Evolutionary conservation across 2,797 vertebrate species (phyloP), one percentile per base, ranked within the genome.

Genomic region (Lindbergichthys nudifrons): DNA sequence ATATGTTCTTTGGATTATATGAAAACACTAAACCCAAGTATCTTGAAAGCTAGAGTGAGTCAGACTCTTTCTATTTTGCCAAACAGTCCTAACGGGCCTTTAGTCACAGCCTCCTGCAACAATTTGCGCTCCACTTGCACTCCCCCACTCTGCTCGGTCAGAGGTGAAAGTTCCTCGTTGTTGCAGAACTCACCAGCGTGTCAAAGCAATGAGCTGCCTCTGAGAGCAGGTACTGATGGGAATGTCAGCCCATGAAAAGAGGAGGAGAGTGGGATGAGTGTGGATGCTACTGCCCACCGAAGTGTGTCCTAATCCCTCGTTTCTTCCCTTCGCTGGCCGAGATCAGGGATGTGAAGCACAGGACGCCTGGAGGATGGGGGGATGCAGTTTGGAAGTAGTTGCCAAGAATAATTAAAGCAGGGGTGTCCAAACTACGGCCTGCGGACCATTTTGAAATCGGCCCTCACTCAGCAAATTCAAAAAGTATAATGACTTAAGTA

Each of bases 141-240:
- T 70, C 73, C 67, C 58, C 73, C 79, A 67, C 84, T 89, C 76
- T 12, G 56, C 70, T 88, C 73, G 70, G 81, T 80, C 53, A 79
- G 86, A 89, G 78, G 67, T 79, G 76, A 83, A 88, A 89, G 77
- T 78, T 80, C 65, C 73, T 78, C 48, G 46, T 76, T 76, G 85
- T 60, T 69, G 61, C 72, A 77, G 73, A 81, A 78, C 74, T 91
- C 83, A 43, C 80, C 70, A 79, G 81, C 87, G 69, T 77, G 94
- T 94, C 93, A 94, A 73, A 91, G 87, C 81, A n/a, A 94, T 94
- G 87, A 91, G 79, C 77, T 18, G 65, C 75, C 63, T 65, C 50
- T 16, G 30, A 78, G 64, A 85, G 57, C 83, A 84, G 61, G 53
- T 80, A 77, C 84, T 91, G 91, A 93, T 90, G 90, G 85, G 89